Conservation (phyloP, 2,797 vertebrate genomes). For the Iguana delicatissima region DNA sequence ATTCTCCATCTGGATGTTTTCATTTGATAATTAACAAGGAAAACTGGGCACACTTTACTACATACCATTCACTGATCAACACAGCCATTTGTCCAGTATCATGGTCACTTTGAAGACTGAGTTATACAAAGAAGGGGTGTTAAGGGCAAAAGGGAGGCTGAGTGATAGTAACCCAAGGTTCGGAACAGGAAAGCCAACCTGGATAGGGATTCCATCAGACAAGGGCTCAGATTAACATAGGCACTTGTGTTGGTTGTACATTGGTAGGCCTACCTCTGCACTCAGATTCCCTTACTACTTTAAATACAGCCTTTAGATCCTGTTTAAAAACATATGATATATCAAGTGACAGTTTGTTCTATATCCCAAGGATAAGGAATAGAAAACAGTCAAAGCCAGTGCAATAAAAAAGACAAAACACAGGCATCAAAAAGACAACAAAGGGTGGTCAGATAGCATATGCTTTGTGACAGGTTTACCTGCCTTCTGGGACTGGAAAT, state of each 20-base stretch:
- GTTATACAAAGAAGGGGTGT: no score
- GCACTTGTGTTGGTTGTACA: neutral
- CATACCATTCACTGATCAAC: no score
- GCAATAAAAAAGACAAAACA: neutral
- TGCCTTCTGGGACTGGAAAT: neutral
- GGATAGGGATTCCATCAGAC: neutral
- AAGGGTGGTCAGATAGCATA: neutral
- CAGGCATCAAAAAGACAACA: neutral
- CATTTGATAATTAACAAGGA: no score
- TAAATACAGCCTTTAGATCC: neutral
- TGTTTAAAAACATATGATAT: neutral
- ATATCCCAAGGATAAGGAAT: neutral
- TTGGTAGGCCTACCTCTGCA: neutral
- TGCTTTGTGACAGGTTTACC: neutral
- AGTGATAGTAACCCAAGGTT: no score
- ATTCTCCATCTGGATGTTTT: no score
- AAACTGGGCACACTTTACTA: no score
- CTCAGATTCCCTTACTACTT: neutral
- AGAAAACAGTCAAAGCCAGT: neutral
- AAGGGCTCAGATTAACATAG: neutral
- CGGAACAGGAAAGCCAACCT: no score
- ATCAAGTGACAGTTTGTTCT: neutral
- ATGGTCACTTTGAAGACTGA: no score
- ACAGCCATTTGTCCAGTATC: no score
- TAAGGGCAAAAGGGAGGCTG: no score